Base-by-base conservation (phyloP, 2,113 vertebrate species). In the Actenoides lindsayi region DNA sequence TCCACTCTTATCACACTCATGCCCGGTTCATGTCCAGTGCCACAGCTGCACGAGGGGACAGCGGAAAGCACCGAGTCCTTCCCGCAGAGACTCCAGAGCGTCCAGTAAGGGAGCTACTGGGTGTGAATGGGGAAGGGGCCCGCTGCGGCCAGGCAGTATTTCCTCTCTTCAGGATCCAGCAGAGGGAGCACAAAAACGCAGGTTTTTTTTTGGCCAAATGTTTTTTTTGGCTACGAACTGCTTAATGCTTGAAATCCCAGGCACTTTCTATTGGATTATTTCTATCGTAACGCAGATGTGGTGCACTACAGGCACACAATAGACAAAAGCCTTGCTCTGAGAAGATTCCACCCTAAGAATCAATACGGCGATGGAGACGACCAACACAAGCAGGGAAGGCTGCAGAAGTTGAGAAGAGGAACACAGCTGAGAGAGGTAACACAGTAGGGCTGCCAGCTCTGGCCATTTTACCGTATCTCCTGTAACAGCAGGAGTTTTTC, bases 1-100 rank as follows among this genome's bases (percentile, higher is more conserved):
- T 25, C 56, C 62, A 46, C 18, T 44, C 16, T 21, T 30, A 8
- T 3, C 63, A 16, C 18, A 2, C 1, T 1, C 27, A 3, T 5
- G 4, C 4, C 18, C 0, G 1, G 24, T 3, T 51, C 68, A 3
- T 0, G 0, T 24, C 85, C 76, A 1, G 0, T 2, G 3, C 31
- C 0, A 0, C 44, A 5, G 75, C 53, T 5, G 39, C 54, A 13
- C 0, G 1, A 62, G 59, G 0, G 0, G 44, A 3, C 70, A 2
- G 19, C 0, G 30, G 35, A 37, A 48, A 48, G 19, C 42, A 11
- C 19, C 60, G 0, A 7, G 37, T 2, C 25, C 69, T 7, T 3
- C 1, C 21, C 5, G 0, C 44, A 23, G 17, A 15, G 2, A 8
- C n/a, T 41, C 7, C 5, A 16, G 0, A 0, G 25, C 3, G 30